A percentile compares a stretch with the other conserved stretches of the same genome.
phyloP scores from a whole-genome alignment of 2,113 vertebrate species.

The Probosciger aterrimus region DNA sequence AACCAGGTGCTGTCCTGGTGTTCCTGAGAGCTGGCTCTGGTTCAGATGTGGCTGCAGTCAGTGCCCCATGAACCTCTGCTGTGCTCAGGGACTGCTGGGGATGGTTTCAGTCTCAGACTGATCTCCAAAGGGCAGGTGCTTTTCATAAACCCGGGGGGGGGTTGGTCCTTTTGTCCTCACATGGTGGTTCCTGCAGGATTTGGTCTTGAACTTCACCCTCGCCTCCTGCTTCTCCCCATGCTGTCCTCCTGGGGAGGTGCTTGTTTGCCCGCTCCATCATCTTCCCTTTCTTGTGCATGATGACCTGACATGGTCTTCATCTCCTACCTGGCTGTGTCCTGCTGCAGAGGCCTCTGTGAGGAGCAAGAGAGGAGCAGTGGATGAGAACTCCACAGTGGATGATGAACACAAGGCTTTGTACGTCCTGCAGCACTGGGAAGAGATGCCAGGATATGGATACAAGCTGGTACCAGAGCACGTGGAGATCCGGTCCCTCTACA shows the following conservation, averaged over 20 bases:
- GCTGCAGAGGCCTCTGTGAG: slow-evolving; percentile 75
- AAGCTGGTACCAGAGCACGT: slow-evolving; percentile 89
- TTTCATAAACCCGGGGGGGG: background rate
- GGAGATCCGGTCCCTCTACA: slow-evolving; percentile 84
- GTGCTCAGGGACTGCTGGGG: background rate
- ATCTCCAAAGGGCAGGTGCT: background rate
- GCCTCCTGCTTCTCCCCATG: background rate
- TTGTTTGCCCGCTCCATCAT: background rate
- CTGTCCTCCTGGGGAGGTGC: background rate
- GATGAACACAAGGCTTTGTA: slow-evolving; percentile 87
- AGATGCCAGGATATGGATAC: slow-evolving; percentile 85
- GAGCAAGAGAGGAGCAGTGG: slow-evolving; percentile 67
- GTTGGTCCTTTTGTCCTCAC: background rate
- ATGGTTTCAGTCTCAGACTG: background rate
- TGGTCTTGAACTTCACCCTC: background rate
- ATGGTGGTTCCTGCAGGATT: background rate
- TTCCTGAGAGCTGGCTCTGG: background rate
- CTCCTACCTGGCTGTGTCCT: background rate
- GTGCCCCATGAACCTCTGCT: background rate
- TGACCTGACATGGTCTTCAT: background rate
- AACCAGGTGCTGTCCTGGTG: background rate
- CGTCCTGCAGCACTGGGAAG: slow-evolving; percentile 86
- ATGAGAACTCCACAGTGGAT: slow-evolving; percentile 53
- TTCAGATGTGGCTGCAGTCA: background rate
- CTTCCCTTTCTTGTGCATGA: background rate